Percentiles rank a stretch among this genome's conserved stretches.
Conservation (phyloP, 2,888 invertebrate species). For the Pheosia tremula region DNA sequence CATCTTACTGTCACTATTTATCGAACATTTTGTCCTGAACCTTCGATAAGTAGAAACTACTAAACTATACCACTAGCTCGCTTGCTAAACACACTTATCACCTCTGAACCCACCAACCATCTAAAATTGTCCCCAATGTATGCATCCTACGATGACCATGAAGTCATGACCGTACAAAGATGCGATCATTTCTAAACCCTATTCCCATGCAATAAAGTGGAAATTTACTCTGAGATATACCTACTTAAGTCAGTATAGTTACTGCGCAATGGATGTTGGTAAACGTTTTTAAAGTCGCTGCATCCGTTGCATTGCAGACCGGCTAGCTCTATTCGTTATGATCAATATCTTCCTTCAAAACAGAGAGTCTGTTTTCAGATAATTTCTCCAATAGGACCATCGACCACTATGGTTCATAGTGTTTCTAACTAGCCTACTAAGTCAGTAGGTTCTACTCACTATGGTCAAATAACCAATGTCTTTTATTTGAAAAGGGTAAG, state of each 20-base stretch:
- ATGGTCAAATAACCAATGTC: too few relatives aligned
- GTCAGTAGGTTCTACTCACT: too few relatives aligned
- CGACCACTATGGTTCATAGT: too few relatives aligned
- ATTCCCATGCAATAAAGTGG: conserved; percentile 12
- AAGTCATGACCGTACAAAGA: not conserved
- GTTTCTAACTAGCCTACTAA: too few relatives aligned
- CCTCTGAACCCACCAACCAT: conserved; percentile 23
- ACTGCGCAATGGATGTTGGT: conserved; percentile 1
- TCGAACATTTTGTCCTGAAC: too few relatives aligned
- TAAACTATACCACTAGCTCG: too few relatives aligned
- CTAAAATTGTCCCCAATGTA: conserved; percentile 35
- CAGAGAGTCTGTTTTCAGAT: too few relatives aligned
- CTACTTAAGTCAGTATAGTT: conserved; percentile 3
- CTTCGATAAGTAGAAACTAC: too few relatives aligned
- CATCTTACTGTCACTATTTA: too few relatives aligned
- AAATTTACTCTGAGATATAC: conserved; percentile 17
- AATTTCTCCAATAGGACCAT: too few relatives aligned
- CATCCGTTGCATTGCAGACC: not conserved
- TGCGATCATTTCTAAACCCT: conserved; percentile 6
- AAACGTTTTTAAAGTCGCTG: conserved; percentile 17
- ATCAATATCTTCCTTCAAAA: too few relatives aligned
- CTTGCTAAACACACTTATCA: not conserved
- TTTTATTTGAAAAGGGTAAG: too few relatives aligned
- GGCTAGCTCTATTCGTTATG: conserved; percentile 1
- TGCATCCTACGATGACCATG: conserved; percentile 28